Evolutionary conservation across 30 jellyfish, hydroid and myxozoan species (phyloP), one percentile per base, ranked within the genome.

Genomic region (Rhopilema esculentum): DNA sequence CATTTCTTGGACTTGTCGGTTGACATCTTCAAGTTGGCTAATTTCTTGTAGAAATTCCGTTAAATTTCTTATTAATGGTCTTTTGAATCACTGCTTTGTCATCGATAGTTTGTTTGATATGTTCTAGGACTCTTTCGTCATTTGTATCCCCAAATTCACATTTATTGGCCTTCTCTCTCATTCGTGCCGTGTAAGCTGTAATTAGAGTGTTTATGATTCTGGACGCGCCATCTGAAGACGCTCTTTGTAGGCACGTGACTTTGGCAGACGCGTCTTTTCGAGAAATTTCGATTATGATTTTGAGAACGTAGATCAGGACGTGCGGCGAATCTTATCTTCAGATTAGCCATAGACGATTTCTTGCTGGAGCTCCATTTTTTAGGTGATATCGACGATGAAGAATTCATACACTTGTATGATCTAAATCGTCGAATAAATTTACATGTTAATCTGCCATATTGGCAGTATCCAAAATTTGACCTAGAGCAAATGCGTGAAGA

Each of bases 401-500:
- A 30, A 23, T 49, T 66, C 27, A 32, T 83, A 52, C 77, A 66
- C 51, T 51, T 67, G 49, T 71, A 83, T 70, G 87, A 50, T 48
- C 85, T 62, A 23, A 83, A 71, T 28, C 77, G 69, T 22, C n/a
- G 75, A 83, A 33, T 49, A 28, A 81, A 81, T 52, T 29, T 29
- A 26, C 69, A 83, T 51, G 27, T 69, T 22, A 26, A 75, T 8
- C 52, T 27, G 24, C 93, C 93, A 29, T 70, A 85, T 63, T 85
- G 93, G 93, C 50, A 64, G 51, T 85, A 71, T 66, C 80, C 64
- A 50, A 27, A 49, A 51, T 85, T 85, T 57, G 82, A 72, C 75
- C 53, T 85, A 12, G 88, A 85, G 21, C 31, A 25, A 28, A 33
- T 85, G 87, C 61, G 64, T 18, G 93, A 85, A 33, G 89, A 85